These are phyloP conservation scores for Tigriopus californicus DNA, from an alignment of 2,888 invertebrate species.

Conservation along the genomic window DNA sequence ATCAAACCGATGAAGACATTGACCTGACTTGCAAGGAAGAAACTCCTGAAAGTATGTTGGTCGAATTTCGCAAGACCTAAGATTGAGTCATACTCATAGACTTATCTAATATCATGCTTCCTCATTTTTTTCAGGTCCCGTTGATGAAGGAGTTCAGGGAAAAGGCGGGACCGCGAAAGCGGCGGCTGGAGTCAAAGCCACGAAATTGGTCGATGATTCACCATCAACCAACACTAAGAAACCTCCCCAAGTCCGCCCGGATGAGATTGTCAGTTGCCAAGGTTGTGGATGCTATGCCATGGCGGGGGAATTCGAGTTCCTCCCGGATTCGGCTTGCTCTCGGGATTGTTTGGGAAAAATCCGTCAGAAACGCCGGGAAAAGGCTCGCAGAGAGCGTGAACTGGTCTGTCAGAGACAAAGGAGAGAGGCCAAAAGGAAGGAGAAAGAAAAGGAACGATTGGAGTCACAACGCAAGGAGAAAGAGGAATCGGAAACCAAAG, in stretches of 20 bases:
- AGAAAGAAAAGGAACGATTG: neutral
- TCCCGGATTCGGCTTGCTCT: neutral
- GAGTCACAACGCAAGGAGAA: neutral
- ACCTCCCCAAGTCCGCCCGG: constrained; percentile 24
- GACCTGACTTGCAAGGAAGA: too few species aligned
- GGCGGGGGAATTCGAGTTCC: constrained; percentile 45
- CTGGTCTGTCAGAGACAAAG: neutral
- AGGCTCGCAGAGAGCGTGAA: neutral
- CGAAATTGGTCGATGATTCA: too few species aligned
- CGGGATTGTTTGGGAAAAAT: neutral
- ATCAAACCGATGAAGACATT: too few species aligned
- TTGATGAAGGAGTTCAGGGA: too few species aligned
- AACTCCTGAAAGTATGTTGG: too few species aligned
- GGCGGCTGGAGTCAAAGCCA: too few species aligned
- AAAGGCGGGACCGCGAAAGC: too few species aligned
- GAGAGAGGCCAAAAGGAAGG: neutral
- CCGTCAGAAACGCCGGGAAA: neutral
- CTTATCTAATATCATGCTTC: too few species aligned
- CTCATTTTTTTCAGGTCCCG: too few species aligned
- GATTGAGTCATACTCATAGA: too few species aligned
- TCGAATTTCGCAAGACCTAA: too few species aligned
- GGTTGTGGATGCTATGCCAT: constrained; percentile 70
- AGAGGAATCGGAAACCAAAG: neutral
- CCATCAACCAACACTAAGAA: too few species aligned
- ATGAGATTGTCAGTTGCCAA: constrained; percentile 56